Conservation (phyloP, 2,113 vertebrate genomes). For the Vombatus ursinus region DNA sequence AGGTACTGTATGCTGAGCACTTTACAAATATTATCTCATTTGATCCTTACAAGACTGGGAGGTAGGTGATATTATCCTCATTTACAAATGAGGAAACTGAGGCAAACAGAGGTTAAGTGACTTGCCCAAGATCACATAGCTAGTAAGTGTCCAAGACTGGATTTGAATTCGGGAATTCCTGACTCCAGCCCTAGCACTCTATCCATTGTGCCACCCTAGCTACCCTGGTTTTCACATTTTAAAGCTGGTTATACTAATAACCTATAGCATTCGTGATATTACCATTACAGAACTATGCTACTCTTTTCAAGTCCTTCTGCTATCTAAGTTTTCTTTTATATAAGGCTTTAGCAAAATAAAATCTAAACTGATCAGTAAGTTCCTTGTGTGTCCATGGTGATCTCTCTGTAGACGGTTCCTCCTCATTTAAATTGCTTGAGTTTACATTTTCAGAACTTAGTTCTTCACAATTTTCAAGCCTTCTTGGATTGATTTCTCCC, state of each 20-base stretch:
- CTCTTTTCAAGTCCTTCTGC: no score
- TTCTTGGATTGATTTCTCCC: neutral
- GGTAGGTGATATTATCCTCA: neutral
- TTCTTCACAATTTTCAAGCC: neutral
- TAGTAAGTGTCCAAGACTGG: neutral
- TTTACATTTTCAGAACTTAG: neutral
- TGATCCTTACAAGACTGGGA: neutral
- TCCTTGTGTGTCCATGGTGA: no score
- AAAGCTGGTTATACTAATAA: neutral
- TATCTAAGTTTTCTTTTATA: no score
- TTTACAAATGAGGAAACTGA: neutral
- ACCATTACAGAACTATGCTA: no score
- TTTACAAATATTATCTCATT: neutral
- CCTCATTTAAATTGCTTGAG: neutral
- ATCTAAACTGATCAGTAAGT: no score
- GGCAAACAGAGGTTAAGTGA: neutral
- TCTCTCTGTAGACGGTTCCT: no score
- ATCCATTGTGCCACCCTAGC: neutral
- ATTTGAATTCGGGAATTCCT: no score
- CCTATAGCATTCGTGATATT: neutral
- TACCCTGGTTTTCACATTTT: neutral
- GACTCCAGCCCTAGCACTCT: neutral
- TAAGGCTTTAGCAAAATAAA: no score
- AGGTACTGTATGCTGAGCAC: no score
- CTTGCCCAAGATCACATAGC: neutral